A percentile compares a stretch with the other conserved stretches of the same genome.
phyloP scores from a whole-genome alignment of 92 coral and sea anemone species.

The Palythoa grandiflora region DNA sequence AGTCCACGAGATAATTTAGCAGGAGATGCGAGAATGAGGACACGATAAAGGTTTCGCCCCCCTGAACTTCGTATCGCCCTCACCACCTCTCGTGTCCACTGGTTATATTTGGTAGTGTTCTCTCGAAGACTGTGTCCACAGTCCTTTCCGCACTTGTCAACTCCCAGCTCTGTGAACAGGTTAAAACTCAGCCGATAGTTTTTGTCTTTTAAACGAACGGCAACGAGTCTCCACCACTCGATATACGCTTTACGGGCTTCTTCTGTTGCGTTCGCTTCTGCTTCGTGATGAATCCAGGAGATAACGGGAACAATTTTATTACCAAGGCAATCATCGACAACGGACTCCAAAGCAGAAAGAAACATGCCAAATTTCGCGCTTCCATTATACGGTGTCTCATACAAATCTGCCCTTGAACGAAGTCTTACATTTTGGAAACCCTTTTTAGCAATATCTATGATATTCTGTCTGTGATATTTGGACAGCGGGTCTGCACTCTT shows the following conservation, averaged over 20 bases:
- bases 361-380: conserved; percentile 42
- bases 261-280: conserved; percentile 68
- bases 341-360: conserved; percentile 49
- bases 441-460: conserved; percentile 54
- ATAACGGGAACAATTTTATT: conserved; percentile 66
- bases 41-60: conserved; percentile 64
- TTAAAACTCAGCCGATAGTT: conserved; percentile 76
- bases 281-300: conserved; percentile 77
- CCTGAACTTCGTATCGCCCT: conserved; percentile 56
- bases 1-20: conserved; percentile 62
- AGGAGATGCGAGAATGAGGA: conserved; percentile 75
- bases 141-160: conserved; percentile 55
- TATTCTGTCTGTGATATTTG: conserved; percentile 64
- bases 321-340: conserved; percentile 66
- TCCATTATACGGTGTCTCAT: conserved; percentile 46
- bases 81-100: conserved; percentile 72
- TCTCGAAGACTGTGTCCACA: conserved; percentile 72
- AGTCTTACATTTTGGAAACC: conserved; percentile 75
- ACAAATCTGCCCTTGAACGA: conserved; percentile 67
- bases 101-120: conserved; percentile 62
- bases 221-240: conserved; percentile 77
- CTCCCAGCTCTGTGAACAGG: conserved; percentile 83
- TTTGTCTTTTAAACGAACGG: conserved; percentile 58
- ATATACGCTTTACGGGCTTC: conserved; percentile 58
- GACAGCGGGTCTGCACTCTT: conserved; percentile 49